Evolutionary conservation across 2,888 invertebrate species (phyloP), one percentile per base, ranked within the genome.

Genomic region (Himalopsyche tibetana): DNA sequence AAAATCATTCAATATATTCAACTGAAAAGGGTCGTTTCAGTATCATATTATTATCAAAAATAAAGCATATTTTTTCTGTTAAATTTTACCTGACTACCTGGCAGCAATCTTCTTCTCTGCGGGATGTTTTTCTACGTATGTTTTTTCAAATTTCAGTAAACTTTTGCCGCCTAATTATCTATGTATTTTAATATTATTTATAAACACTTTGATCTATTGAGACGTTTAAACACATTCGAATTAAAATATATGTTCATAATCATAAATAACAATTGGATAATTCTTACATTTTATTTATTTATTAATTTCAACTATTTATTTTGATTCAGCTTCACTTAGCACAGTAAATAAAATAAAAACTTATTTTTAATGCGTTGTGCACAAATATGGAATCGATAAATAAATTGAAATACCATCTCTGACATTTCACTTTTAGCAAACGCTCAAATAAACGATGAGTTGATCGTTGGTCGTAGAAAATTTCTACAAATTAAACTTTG

Each of bases 401-500:
- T 51, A 63, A 63, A 63, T 8, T 11, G 8, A 63, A 19, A 63
- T 19, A 63, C 1, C 63, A 11, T 19, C 19, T 19, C 63, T 63
- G 63, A 19, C 63, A 63, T 63, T 63, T 63, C 63, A 63, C 63
- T 63, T 63, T 63, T 63, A 28, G 63, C 63, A 19, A 63, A 63
- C 63, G 63, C 63, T 63, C 63, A 63, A 63, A 51, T 51, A 51
- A 63, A 63, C 11, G 19, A 63, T 19, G 63, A 63, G 63, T 4
- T 28, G 63, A 63, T 28, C 8, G 19, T 28, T 63, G 63, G 63
- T 63, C 63, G 28, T 63, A 63, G 28, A 63, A 28, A 15, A 63
- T 63, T 63, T 63, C 63, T 63, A 63, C 63, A 63, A 63, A 63
- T 63, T 63, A 63, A 63, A 63, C 63, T 63, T 19, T 63, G 63